phyloP scores from a whole-genome alignment of 2,797 vertebrate species.

The Danio choprae region DNA sequence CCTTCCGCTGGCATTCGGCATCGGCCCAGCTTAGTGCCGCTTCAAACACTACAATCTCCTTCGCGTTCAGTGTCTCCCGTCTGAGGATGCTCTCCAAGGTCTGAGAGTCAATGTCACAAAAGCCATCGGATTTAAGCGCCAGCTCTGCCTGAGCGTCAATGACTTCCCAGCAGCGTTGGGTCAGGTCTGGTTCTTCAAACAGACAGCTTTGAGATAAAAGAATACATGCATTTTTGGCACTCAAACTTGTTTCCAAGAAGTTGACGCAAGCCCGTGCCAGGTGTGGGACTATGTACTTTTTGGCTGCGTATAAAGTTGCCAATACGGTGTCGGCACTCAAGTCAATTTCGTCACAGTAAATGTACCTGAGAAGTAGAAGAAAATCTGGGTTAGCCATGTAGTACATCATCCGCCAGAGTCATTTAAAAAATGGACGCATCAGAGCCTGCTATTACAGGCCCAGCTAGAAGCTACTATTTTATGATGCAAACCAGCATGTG shows the following conservation, averaged over 20 bases:
- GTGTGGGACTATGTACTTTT: conserved; percentile 98
- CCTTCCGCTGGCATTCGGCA: conserved; percentile 94
- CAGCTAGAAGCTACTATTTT: conserved; percentile 33
- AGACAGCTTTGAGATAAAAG: conserved; percentile 97
- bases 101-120: conserved; percentile 96
- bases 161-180: conserved; percentile 98
- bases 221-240: conserved; percentile 96
- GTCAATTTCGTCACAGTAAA: conserved; percentile 98
- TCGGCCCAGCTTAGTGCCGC: conserved; percentile 95
- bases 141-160: conserved; percentile 97
- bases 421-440: conserved; percentile 25
- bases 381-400: conserved; percentile 1
- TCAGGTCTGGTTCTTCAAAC: conserved; percentile 97
- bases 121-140: conserved; percentile 94
- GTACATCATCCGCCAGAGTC: not conserved
- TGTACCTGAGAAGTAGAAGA: conserved; percentile 82
- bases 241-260: conserved; percentile 97
- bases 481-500: conserved; percentile 15
- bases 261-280: conserved; percentile 96
- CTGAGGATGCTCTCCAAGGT: conserved; percentile 96
- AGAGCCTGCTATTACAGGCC: conserved; percentile 29
- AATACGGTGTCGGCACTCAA: conserved; percentile 95
- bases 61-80: conserved; percentile 96
- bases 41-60: conserved; percentile 98
- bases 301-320: conserved; percentile 96